Percentiles rank a stretch among this genome's conserved stretches.
These are phyloP conservation scores for Trogon melanurus DNA, from an alignment of 2,113 vertebrate genomes.

Conservation along the genomic window DNA sequence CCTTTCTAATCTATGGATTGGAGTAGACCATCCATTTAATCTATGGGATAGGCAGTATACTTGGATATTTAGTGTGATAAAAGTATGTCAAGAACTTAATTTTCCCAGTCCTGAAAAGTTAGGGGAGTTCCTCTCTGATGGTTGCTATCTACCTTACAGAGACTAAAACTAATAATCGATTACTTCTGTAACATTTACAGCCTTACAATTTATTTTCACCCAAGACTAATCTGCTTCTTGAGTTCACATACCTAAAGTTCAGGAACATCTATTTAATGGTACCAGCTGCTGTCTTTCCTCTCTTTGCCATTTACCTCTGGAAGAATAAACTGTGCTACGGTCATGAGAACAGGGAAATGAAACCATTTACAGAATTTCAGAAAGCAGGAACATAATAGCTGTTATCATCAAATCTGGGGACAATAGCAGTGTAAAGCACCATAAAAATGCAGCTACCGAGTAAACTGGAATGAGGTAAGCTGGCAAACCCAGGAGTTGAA, in stretches of 20 bases:
- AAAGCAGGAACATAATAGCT: not conserved
- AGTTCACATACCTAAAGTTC: not conserved
- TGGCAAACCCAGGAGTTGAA: not conserved
- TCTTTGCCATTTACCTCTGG: not conserved
- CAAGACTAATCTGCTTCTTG: not conserved
- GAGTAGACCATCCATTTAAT: not conserved
- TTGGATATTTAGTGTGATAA: not conserved
- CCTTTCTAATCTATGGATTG: not conserved
- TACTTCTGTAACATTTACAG: not conserved
- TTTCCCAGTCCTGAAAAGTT: not conserved
- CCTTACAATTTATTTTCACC: not conserved
- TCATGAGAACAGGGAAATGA: not conserved
- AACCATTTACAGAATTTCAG: not conserved
- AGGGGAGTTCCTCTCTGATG: not conserved
- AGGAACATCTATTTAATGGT: not conserved
- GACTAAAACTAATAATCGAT: not conserved
- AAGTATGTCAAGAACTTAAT: not conserved
- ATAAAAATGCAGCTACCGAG: not conserved
- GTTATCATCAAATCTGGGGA: not conserved
- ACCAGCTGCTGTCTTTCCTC: not conserved
- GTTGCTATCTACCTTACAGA: not conserved
- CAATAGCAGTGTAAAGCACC: rapidly evolving
- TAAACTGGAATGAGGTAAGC: not conserved
- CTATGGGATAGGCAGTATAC: not conserved
- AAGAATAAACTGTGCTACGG: not conserved